phyloP scores from a whole-genome alignment of 1,140 invertebrate species.

The Caenorhabditis inopinata region DNA sequence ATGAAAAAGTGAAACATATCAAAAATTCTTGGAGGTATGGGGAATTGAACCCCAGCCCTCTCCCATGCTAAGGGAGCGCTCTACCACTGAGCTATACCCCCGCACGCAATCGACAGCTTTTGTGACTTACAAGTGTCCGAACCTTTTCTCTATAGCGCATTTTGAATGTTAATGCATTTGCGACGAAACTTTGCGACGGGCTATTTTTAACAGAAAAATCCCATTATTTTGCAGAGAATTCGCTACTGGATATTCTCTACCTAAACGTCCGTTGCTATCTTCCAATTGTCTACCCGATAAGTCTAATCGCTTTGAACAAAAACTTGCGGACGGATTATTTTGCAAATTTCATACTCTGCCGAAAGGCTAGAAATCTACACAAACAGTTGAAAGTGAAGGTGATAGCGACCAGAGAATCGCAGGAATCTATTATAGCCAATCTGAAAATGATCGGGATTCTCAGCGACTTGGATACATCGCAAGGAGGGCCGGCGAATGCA shows the following conservation, averaged over 20 bases:
- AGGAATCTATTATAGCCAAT: conserved; percentile 33
- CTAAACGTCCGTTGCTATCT: conserved; percentile 13
- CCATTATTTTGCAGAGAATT: not conserved
- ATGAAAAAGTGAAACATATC: no score
- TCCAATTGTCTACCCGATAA: not conserved
- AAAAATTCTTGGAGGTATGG: conserved; percentile 33
- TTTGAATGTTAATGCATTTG: no score
- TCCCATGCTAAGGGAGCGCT: conserved; percentile 40
- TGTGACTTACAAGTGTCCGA: no score
- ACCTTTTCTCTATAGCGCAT: no score
- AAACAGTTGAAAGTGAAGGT: conserved; percentile 14
- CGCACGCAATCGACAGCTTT: no score
- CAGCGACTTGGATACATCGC: not conserved
- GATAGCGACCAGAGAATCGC: not conserved
- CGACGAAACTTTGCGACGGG: no score
- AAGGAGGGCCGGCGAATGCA: not conserved
- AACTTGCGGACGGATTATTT: not conserved
- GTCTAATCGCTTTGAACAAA: not conserved
- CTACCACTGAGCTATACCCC: conserved; percentile 40
- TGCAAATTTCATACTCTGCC: not conserved
- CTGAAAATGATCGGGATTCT: conserved; percentile 40
- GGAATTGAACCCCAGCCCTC: conserved; percentile 38
- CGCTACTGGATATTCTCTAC: not conserved
- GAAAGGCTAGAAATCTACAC: conserved; percentile 1
- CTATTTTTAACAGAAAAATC: no score